Evolutionary conservation across 2,113 vertebrate genomes (phyloP), one percentile per base, ranked within the genome.

Genomic region (Tragelaphus strepsiceros): DNA sequence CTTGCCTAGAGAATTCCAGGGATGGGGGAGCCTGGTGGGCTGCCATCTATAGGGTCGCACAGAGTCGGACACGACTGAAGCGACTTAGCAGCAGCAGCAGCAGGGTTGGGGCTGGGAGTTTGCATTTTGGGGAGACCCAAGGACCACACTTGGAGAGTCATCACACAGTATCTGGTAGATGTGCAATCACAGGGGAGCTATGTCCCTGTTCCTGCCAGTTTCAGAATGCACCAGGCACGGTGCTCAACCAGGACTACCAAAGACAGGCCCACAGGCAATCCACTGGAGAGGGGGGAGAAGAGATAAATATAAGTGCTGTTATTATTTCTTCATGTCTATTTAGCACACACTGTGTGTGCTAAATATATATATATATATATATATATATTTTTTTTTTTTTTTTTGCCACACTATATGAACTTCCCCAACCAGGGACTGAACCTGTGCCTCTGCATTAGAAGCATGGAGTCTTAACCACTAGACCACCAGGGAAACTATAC

Each of bases 351-450:
- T 62, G 5, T 62, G 46, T 82, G 16, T 59, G 49, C 46, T 49
- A 49, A 49, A 49, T 22, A 71, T 22, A 71, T 67, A 67, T 17
- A 17, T 39, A 24, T 6, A 58, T 11, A 6, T 58, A 24, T 58
- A 24, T 58, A 54, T 54, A 58, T 58, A 10, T 56, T 7, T 28
- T 22, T 30, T 61, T 14, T 32, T 64, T 32, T n/a, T 35, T 71
- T 35, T 22, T 12, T 12, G 19, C 67, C 67, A 71, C 19, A 39
- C 10, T 12, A 71, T 71, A 39, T 22, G 10, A 74, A 74, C 67
- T 74, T 74, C 67, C 67, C 19, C 0, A 0, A 39, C 10, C 2
- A 74, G n/a, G n/a, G 67, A 74, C 3, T 0, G 19, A 74, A 39
- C 67, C 67, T 74, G 67, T 11, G 1, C 10, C n/a, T 74, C 2